Conservation (phyloP, 2,113 vertebrate genomes). For the Ceyx margarethae region DNA sequence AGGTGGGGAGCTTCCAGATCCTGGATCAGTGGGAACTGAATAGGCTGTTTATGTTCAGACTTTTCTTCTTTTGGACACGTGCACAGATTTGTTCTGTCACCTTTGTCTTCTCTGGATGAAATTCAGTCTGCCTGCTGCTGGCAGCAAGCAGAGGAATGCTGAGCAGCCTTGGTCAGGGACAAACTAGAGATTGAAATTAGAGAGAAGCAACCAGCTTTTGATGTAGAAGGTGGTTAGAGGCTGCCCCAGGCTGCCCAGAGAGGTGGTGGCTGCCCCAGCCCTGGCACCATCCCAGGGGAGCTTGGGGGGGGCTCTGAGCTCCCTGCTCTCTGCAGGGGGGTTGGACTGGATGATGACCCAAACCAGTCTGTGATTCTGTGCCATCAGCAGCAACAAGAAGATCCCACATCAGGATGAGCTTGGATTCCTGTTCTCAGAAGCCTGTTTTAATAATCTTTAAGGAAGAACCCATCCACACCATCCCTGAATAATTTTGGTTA, state of each 20-base stretch:
- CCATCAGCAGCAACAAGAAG: too few relatives aligned
- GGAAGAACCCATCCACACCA: not conserved
- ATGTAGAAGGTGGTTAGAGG: not conserved
- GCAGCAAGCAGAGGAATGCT: fast-evolving
- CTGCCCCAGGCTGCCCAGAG: not conserved
- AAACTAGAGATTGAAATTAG: not conserved
- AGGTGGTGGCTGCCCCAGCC: not conserved
- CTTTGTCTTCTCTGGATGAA: not conserved
- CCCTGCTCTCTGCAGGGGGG: not conserved
- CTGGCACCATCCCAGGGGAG: not conserved
- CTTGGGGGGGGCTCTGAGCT: not conserved
- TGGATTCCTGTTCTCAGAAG: not conserved
- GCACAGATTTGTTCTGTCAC: not conserved
- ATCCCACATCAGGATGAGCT: not conserved
- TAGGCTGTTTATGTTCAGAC: not conserved
- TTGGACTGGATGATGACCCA: not conserved
- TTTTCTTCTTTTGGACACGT: not conserved
- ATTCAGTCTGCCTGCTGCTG: not conserved
- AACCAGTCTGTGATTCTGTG: not conserved
- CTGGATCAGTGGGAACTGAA: not conserved
- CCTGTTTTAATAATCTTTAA: not conserved
- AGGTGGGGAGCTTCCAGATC: not conserved
- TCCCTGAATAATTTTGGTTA: not conserved
- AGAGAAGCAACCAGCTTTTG: not conserved
- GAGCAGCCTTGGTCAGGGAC: not conserved